Base-by-base conservation (phyloP, 2,113 vertebrate species). In the Oncorhynchus keta region DNA sequence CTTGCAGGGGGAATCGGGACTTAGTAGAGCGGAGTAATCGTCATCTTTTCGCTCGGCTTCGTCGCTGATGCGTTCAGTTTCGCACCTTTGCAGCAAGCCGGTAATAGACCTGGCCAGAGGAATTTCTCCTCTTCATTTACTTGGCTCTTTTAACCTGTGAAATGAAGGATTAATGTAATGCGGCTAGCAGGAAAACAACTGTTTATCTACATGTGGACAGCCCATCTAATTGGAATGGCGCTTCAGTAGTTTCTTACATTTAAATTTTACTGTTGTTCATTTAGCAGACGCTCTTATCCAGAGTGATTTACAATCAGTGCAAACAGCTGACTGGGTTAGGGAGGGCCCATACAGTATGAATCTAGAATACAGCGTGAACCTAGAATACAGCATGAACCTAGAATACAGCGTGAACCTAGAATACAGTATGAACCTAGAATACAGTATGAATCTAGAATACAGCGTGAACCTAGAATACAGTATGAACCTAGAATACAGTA, bases 21-120 rank as follows among this genome's bases (percentile, higher is more conserved):
- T 39, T 72, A 6, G 75, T 82, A 70, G 83, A 72, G 86, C 76
- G 61, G 76, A 78, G 86, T 73, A 87, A 55, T 55, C 49, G 83
- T 89, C 88, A 89, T 90, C 86, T 89, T 85, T 76, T 75, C 84
- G 86, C 85, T 83, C 77, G 82, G 71, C 86, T 89, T 89, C 79
- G 78, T 86, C 66, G 84, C 88, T 88, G 87, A 91, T 85, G 76
- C 22, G 16, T 82, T 84, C 84, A 83, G 82, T 90, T 90, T 85
- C 86, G 81, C 83, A 74, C 84, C 79, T 79, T 79, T 79, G 35
- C 18, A 81, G 78, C 82, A 81, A 64, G 85, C 82, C 82, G 67
- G 85, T 89, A 90, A 91, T 84, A 81, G 82, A 85, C 82, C 49
- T 18, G 51, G 14, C 14, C 14, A 18, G 73, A 67, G 89, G 80